phyloP scores from a whole-genome alignment of 2,888 invertebrate species.

The Cactoblastis cactorum region DNA sequence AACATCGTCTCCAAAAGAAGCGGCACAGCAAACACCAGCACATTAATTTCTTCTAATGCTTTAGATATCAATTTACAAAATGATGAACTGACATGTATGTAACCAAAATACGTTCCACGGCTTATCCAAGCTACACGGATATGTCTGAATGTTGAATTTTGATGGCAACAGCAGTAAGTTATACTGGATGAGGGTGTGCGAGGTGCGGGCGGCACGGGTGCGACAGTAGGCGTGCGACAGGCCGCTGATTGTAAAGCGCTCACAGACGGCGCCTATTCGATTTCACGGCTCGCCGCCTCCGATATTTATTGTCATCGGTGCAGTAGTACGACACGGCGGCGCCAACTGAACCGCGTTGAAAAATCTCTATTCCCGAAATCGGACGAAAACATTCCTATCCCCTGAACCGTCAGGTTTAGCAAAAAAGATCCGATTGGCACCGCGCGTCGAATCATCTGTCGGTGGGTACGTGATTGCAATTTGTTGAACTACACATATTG shows the following conservation, averaged over 20 bases:
- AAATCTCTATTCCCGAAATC: constrained; percentile 71
- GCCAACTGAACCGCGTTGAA: constrained; percentile 75
- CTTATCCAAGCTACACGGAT: neutral
- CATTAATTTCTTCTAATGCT: no score
- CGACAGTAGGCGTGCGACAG: constrained; percentile 55
- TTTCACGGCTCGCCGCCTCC: constrained; percentile 77
- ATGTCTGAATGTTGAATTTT: neutral
- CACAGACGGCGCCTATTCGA: constrained; percentile 79
- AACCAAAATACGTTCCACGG: neutral
- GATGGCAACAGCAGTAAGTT: constrained; percentile 62
- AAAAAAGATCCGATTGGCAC: constrained; percentile 37
- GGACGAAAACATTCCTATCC: constrained; percentile 66
- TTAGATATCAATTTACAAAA: no score
- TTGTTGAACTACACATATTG: neutral
- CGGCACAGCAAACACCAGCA: no score
- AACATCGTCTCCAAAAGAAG: no score
- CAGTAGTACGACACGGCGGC: constrained; percentile 74
- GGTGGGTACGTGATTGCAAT: neutral
- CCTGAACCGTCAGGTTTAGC: constrained; percentile 44
- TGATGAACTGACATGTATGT: no score
- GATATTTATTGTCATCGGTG: constrained; percentile 80
- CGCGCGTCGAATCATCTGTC: constrained; percentile 11
- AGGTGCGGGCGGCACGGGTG: constrained; percentile 20
- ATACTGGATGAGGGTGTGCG: constrained; percentile 30
- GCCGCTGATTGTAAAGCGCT: constrained; percentile 78